Evolutionary conservation across 2,113 vertebrate genomes (phyloP).

Genomic region (Fukomys damarensis): DNA sequence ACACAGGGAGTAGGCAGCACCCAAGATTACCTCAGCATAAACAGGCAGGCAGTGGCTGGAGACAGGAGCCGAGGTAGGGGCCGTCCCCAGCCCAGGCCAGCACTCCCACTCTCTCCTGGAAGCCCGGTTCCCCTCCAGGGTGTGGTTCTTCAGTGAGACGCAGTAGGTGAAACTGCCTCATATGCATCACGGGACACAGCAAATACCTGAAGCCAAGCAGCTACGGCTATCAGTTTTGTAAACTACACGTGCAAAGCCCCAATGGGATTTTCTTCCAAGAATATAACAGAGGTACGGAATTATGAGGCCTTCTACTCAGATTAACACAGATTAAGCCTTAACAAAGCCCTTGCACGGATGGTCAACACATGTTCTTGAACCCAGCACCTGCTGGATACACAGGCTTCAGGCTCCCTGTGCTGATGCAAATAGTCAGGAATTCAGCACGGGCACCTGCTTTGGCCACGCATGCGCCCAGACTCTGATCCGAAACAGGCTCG

Average conservation of each 20-base stretch:
- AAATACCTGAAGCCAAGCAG: conserved; percentile 37
- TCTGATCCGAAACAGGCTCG: too few relatives aligned
- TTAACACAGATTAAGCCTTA: neutral
- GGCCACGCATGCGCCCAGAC: fast-evolving
- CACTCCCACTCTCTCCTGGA: neutral
- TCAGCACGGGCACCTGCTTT: fast-evolving
- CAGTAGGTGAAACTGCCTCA: neutral
- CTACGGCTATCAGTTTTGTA: neutral
- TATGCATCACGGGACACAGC: neutral
- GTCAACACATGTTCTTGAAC: neutral
- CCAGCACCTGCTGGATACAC: fast-evolving
- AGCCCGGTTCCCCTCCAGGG: neutral
- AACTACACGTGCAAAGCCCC: conserved; percentile 27
- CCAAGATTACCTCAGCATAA: neutral
- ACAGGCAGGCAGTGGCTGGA: too few relatives aligned
- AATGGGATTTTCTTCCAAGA: conserved; percentile 27
- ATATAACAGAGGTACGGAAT: neutral
- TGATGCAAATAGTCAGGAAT: neutral
- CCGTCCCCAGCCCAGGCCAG: too few relatives aligned
- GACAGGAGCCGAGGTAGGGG: neutral
- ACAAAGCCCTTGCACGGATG: neutral
- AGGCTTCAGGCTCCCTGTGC: neutral
- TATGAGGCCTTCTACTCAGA: neutral
- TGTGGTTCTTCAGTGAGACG: neutral
- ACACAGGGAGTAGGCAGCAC: neutral